These are phyloP conservation scores for Salvelinus alpinus DNA, from an alignment of 2,113 vertebrate species.

Conservation along the genomic window DNA sequence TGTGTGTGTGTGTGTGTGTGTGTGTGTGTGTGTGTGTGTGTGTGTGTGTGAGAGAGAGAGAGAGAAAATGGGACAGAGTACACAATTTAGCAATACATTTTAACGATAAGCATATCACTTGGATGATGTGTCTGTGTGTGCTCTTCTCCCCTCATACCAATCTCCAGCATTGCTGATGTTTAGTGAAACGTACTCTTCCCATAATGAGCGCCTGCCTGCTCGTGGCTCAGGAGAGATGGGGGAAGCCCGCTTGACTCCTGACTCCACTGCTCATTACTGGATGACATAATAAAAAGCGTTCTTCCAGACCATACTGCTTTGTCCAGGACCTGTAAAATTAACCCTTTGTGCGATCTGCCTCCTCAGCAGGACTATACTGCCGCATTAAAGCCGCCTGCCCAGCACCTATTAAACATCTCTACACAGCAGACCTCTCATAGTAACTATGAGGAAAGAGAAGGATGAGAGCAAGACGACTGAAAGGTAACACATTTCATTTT, in stretches of 20 bases:
- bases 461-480: neutral
- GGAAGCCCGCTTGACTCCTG: neutral
- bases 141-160: neutral
- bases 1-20: conserved; percentile 2
- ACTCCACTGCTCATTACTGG: neutral
- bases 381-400: neutral
- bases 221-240: neutral
- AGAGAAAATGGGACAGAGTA: neutral
- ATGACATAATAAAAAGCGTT: neutral
- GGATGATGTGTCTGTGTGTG: neutral
- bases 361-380: neutral
- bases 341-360: neutral
- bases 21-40: too few species aligned
- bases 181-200: neutral
- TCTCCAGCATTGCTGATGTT: neutral
- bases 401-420: neutral
- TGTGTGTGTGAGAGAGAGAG: neutral
- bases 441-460: neutral
- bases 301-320: neutral
- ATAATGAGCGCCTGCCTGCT: neutral
- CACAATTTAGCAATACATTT: too few species aligned
- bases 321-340: neutral
- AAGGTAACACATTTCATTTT: neutral
- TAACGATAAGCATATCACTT: neutral
- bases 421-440: neutral